phyloP scores from a whole-genome alignment of 1,140 invertebrate species.

The Propsilocerus akamusi region DNA sequence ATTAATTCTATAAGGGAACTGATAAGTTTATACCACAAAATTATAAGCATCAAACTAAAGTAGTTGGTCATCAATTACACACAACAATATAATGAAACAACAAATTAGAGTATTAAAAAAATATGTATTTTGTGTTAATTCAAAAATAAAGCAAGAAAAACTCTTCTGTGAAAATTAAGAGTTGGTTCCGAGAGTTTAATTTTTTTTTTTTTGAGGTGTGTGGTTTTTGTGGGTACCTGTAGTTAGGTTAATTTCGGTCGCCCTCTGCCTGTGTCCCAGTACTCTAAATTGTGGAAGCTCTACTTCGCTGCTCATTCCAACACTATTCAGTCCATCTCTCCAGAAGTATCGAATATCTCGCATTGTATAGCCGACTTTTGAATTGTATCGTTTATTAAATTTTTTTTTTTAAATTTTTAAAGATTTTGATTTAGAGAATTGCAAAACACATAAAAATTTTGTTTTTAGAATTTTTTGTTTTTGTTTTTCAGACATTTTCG shows the following conservation, averaged over 20 bases:
- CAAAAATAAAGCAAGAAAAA: constrained; percentile 15
- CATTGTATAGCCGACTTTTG: constrained; percentile 86
- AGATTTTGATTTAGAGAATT: no score
- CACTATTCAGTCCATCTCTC: constrained; percentile 71
- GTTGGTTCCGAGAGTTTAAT: constrained; percentile 8
- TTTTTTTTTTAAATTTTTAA: constrained; percentile 2
- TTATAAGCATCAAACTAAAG: no score
- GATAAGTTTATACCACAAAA: no score
- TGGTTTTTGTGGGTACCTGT: constrained; percentile 57
- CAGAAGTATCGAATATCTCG: constrained; percentile 94
- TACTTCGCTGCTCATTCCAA: constrained; percentile 79
- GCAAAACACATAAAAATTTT: background rate
- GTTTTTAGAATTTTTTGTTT: constrained; percentile 1
- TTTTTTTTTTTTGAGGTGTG: constrained; percentile 9
- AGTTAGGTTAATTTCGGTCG: constrained; percentile 77
- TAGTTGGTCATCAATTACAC: no score
- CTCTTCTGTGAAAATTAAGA: constrained; percentile 11
- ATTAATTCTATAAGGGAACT: no score
- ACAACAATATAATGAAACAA: no score
- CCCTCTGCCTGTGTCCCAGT: constrained; percentile 77
- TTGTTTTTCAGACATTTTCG: constrained; percentile 3
- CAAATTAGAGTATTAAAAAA: no score
- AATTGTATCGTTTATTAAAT: background rate
- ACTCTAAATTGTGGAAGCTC: constrained; percentile 89
- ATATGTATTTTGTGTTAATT: background rate